Evolutionary conservation across 2,888 invertebrate species (phyloP), one percentile per base, ranked within the genome.

Genomic region (Cantharis nigra): DNA sequence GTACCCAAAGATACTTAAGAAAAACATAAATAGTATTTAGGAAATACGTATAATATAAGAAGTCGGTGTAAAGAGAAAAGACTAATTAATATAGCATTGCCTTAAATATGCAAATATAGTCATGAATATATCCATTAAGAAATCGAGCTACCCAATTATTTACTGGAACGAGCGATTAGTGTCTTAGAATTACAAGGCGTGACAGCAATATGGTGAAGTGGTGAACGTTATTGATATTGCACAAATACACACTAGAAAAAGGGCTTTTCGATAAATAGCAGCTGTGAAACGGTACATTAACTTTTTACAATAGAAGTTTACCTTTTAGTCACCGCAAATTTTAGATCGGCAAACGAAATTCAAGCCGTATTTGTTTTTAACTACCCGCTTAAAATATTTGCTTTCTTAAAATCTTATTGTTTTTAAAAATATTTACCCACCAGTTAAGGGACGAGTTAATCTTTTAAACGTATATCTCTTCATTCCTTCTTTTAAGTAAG

Each of bases 111-210:
- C 69, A 71, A 75, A 75, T 75, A 62, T 20, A 71, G 69, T 72
- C 69, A 75, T 75, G 75, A 75, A 75, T 75, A 72, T 75, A 71
- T 71, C 71, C 69, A 75, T 75, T 75, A 75, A 69, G 63, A 75
- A 67, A 75, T 72, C 67, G 69, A 75, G 67, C 71, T 75, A 72
- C 71, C 69, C 67, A 62, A 71, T 69, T 75, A 75, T 75, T 75
- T 75, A 71, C 49, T 71, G 4, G 69, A 71, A 62, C 33, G 75
- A 71, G 75, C 75, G 67, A 72, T 75, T 75, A 75, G 33, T 71
- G 49, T 71, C 75, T 72, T 62, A 69, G 33, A 71, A 71, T 67
- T 75, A 67, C 62, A 64, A 62, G 65, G 75, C 75, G 75, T 75
- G 75, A 75, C 75, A 70, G 70, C 64, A 69, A 63, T 63, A 71